Base-by-base conservation (phyloP, 1,140 invertebrate genomes). In the Drosophila malerkotliana region DNA sequence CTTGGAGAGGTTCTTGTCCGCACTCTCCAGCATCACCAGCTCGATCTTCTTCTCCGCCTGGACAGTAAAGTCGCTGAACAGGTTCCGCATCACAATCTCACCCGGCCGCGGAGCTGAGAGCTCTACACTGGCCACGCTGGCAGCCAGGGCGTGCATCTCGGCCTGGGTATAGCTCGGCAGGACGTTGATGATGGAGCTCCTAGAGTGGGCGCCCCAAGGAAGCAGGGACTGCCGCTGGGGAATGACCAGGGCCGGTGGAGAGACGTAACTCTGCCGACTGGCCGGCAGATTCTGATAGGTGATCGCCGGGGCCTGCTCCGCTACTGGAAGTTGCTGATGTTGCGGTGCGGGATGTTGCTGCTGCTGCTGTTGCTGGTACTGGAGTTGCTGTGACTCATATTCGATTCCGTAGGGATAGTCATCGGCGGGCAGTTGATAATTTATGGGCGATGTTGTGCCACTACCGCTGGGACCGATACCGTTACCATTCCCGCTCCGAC, bases 41-140 rank as follows among this genome's bases (percentile, higher is more conserved):
- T 99, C 98, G 92, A 99, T 98, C 92, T 99, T 99, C 88, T 96
- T 96, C 79, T 99, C 98, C 3, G 97, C 97, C 82, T 98, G 96
- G 0, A 96, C 92, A 3, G 98, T 98, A 87, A 99, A 99, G 91
- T 99, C 98, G 1, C 97, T 95, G 91, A 99, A 99, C 0, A 99
- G 93, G 34, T 96, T 97, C 48, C 97, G 94, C 95, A 99, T 98
- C 1, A 99, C 97, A 93, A 97, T 99, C 92, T 99, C 98, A 15
- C 98, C 98, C 0, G 98, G 97, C 60, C 95, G 92, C 12, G 72
- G 79, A 24, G 75, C 88, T 0, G 75, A 54, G 28, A 83, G 61
- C 76, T 92, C 72, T 49, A 75, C 74, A 45, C 84, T 83, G 79
- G 79, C 72, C 49, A 79, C 76, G 32, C 74, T 88, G 10, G 83